Conservation (phyloP, 2,113 vertebrate species). For the Notarius quadriscutis region DNA sequence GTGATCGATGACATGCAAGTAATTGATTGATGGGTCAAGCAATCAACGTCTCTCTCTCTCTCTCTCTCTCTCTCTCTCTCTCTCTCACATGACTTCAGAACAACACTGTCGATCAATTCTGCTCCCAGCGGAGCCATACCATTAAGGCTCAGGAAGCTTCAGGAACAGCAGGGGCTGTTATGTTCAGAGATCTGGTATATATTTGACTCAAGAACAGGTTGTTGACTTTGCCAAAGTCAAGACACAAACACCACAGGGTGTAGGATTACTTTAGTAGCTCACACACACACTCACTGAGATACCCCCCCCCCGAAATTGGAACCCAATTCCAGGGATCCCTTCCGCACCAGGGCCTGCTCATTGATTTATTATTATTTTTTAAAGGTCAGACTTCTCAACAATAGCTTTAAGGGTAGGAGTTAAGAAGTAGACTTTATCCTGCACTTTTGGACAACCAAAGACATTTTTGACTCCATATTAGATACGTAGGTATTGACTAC, state of each 20-base stretch:
- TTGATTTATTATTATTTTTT: not conserved
- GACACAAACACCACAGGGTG: slow-evolving; percentile 42
- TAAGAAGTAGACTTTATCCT: slow-evolving; percentile 37
- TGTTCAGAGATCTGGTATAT: slow-evolving; percentile 41
- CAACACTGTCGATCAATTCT: slow-evolving; percentile 50
- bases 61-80: not conserved
- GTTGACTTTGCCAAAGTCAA: slow-evolving; percentile 55
- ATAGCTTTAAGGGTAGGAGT: not conserved
- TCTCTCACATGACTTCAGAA: slow-evolving; percentile 41
- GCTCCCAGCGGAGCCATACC: slow-evolving; percentile 54
- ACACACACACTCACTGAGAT: not conserved
- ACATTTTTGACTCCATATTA: not conserved
- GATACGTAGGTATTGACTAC: not conserved
- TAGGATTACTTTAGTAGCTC: slow-evolving; percentile 17
- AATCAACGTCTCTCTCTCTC: slow-evolving; percentile 38
- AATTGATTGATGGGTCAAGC: slow-evolving; percentile 57
- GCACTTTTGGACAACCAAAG: slow-evolving; percentile 30
- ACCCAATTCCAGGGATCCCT: slow-evolving; percentile 21
- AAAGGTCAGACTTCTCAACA: slow-evolving; percentile 50
- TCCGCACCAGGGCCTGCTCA: slow-evolving; percentile 26
- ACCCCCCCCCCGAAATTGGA: not conserved
- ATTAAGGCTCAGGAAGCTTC: slow-evolving; percentile 55
- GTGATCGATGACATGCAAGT: slow-evolving; percentile 52
- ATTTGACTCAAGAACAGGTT: slow-evolving; percentile 51
- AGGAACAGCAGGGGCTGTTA: slow-evolving; percentile 43